Conservation (phyloP, 1,140 invertebrate species). For the Bombyx mori region DNA sequence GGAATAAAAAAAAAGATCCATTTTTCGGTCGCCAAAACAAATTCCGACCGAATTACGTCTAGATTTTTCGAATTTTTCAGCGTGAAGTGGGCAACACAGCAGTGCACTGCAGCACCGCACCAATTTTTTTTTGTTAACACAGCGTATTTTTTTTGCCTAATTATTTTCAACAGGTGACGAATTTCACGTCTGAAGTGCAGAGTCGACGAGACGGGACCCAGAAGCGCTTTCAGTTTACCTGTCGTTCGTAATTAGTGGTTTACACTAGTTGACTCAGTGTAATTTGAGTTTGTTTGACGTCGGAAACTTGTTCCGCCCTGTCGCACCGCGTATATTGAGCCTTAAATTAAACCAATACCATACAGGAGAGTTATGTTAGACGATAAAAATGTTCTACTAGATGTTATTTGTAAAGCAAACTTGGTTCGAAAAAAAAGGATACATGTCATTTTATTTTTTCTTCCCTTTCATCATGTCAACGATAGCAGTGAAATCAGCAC, state of each 20-base stretch:
- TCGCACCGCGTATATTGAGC: too few species aligned
- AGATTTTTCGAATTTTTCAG: constrained; percentile 39
- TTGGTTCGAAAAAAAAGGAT: too few species aligned
- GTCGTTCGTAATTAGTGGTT: constrained; percentile 58
- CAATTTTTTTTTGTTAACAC: constrained; percentile 62
- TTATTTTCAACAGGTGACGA: constrained; percentile 71
- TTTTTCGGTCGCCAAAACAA: constrained; percentile 9
- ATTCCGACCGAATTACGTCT: constrained; percentile 41
- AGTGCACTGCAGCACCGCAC: constrained; percentile 42
- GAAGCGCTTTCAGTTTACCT: constrained; percentile 50
- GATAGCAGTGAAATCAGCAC: too few species aligned
- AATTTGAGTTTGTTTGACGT: too few species aligned
- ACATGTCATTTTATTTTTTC: too few species aligned
- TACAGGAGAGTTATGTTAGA: too few species aligned
- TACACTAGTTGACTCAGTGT: constrained; percentile 16
- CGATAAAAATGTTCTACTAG: too few species aligned
- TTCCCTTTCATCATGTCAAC: too few species aligned
- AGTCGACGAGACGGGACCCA: constrained; percentile 38
- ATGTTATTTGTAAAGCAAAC: too few species aligned
- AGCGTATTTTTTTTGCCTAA: constrained; percentile 62
- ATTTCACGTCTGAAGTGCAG: constrained; percentile 58
- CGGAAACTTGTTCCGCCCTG: too few species aligned
- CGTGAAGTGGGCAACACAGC: constrained; percentile 55
- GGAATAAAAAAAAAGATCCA: too few species aligned
- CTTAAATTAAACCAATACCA: too few species aligned